phyloP scores from a whole-genome alignment of 2,888 invertebrate species.

The Drosophila paucipuncta region DNA sequence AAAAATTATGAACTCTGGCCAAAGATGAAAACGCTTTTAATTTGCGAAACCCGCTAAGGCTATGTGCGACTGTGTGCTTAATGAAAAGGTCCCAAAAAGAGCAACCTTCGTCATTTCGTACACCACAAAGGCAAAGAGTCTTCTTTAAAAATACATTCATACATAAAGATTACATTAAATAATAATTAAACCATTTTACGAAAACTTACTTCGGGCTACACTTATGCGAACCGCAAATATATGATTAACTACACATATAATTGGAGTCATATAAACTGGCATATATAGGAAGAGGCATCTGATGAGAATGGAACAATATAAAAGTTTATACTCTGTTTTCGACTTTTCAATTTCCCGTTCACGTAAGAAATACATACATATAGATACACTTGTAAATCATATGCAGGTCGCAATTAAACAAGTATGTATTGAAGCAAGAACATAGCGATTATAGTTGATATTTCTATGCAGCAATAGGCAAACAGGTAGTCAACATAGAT shows the following conservation, averaged over 20 bases:
- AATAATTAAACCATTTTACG: slow-evolving; percentile 58
- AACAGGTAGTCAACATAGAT: background rate
- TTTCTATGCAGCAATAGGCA: background rate
- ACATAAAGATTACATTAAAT: slow-evolving; percentile 41
- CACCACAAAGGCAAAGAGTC: background rate
- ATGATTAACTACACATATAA: background rate
- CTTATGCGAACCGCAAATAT: background rate
- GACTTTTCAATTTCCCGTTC: background rate
- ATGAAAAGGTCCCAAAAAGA: slow-evolving; percentile 12
- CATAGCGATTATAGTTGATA: background rate
- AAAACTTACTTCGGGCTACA: slow-evolving; percentile 51
- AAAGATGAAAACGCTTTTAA: slow-evolving; percentile 79
- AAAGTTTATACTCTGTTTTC: background rate
- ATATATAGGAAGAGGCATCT: background rate
- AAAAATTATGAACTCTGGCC: slow-evolving; percentile 75
- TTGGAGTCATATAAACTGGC: background rate
- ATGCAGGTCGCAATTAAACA: background rate
- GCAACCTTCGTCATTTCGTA: slow-evolving; percentile 8
- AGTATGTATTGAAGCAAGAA: background rate
- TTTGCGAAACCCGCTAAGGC: slow-evolving; percentile 62
- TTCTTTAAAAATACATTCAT: background rate
- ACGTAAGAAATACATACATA: background rate
- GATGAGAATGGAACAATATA: background rate
- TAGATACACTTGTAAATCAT: background rate
- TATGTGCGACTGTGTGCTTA: slow-evolving; percentile 1